phyloP scores from a whole-genome alignment of 2,113 vertebrate genomes.

The Entelurus aequoreus region DNA sequence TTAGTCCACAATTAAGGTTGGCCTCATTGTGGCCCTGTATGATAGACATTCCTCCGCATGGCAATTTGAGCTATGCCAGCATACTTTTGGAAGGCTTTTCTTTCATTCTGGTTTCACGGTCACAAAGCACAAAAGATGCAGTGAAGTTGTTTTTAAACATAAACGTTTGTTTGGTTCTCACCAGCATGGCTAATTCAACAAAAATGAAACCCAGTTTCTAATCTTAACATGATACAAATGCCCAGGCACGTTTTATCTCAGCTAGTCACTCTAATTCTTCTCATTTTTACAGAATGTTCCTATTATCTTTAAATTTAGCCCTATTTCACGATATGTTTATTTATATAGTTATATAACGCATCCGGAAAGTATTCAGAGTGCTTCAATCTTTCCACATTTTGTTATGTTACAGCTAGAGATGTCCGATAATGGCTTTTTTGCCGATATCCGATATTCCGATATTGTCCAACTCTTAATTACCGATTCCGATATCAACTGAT shows the following conservation, averaged over 20 bases:
- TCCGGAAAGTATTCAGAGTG: no score
- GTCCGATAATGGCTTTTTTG: no score
- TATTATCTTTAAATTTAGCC: no score
- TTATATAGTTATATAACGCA: no score
- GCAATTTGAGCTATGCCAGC: conserved; percentile 7
- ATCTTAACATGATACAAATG: neutral
- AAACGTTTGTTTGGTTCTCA: conserved; percentile 9
- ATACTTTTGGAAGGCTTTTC: conserved; percentile 19
- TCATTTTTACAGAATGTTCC: no score
- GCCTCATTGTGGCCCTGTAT: conserved; percentile 37
- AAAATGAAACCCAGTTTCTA: neutral
- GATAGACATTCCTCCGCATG: conserved; percentile 22
- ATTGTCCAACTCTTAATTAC: no score
- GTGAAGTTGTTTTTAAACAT: conserved; percentile 38
- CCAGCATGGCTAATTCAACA: neutral
- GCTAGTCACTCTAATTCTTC: no score
- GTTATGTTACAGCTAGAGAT: no score
- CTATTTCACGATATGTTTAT: no score
- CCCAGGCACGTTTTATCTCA: neutral
- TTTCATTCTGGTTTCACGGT: conserved; percentile 29
- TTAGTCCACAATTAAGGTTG: conserved; percentile 51
- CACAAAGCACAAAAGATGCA: conserved; percentile 14
- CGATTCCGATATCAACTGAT: no score
- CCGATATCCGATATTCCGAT: no score
- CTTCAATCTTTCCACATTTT: no score